Conservation (phyloP, 2,113 vertebrate genomes). For the Lutjanus erythropterus region DNA sequence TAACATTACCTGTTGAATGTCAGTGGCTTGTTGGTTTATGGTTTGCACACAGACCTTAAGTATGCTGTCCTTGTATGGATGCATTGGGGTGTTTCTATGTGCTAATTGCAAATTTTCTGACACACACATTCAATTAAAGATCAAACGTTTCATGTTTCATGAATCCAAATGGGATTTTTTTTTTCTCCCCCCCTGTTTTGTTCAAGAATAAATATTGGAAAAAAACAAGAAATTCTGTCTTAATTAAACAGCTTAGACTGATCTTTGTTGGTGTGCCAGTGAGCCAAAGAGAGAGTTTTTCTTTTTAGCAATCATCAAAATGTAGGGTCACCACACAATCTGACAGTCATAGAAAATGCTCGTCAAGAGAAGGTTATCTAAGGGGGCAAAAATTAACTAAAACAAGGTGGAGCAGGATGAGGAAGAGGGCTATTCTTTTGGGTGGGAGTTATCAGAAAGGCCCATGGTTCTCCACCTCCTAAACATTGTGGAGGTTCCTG, state of each 20-base stretch:
- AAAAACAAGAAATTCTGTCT: no score
- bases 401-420: conserved; percentile 30
- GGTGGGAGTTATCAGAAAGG: conserved; percentile 42
- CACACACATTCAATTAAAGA: no score
- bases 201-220: no score
- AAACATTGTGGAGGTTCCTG: conserved; percentile 61
- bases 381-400: conserved; percentile 17
- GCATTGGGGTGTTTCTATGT: no score
- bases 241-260: background rate
- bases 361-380: conserved; percentile 18
- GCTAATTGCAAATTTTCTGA: no score
- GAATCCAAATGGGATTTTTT: no score
- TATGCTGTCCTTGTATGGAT: no score
- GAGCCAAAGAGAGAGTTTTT: background rate
- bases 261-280: background rate
- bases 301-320: background rate
- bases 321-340: background rate
- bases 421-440: conserved; percentile 33
- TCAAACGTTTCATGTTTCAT: no score
- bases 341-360: background rate
- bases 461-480: conserved; percentile 43
- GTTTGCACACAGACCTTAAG: no score
- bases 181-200: no score
- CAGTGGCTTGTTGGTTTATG: no score
- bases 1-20: no score